These are phyloP conservation scores for Geotrypetes seraphini DNA, from an alignment of 2,797 vertebrate species.

Conservation along the genomic window DNA sequence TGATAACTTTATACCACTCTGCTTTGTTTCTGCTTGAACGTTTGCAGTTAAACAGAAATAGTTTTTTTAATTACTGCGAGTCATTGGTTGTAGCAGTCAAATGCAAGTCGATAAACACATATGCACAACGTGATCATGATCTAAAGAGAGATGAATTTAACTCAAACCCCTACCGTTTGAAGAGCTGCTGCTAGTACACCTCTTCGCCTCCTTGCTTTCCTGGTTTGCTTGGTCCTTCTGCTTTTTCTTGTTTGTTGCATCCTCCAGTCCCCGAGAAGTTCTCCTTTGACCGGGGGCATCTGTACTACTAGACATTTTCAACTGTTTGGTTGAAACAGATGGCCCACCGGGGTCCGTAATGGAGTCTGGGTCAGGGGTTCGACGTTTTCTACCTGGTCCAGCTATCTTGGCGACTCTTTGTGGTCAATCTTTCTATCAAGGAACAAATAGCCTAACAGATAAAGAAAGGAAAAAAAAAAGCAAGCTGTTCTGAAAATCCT, in stretches of 20 bases:
- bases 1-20: no score
- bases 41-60: no score
- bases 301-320: constrained; percentile 87
- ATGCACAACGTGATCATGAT: no score
- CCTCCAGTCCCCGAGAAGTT: constrained; percentile 63
- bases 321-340: constrained; percentile 85
- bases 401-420: constrained; percentile 98
- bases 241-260: constrained; percentile 82
- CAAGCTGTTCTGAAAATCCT: no score
- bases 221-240: constrained; percentile 93
- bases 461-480: no score
- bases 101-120: no score
- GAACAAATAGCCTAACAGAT: constrained; percentile 61
- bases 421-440: constrained; percentile 75
- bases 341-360: constrained; percentile 80
- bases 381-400: constrained; percentile 93
- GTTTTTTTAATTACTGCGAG: no score
- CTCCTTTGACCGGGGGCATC: constrained; percentile 62
- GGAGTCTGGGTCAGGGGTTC: constrained; percentile 94
- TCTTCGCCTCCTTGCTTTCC: constrained; percentile 87
- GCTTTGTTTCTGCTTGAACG: no score
- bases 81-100: no score
- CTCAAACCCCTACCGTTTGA: constrained; percentile 59
- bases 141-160: neutral
- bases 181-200: constrained; percentile 34